Base-by-base conservation (phyloP, 2,113 vertebrate genomes). In the Pelobates fuscus region DNA sequence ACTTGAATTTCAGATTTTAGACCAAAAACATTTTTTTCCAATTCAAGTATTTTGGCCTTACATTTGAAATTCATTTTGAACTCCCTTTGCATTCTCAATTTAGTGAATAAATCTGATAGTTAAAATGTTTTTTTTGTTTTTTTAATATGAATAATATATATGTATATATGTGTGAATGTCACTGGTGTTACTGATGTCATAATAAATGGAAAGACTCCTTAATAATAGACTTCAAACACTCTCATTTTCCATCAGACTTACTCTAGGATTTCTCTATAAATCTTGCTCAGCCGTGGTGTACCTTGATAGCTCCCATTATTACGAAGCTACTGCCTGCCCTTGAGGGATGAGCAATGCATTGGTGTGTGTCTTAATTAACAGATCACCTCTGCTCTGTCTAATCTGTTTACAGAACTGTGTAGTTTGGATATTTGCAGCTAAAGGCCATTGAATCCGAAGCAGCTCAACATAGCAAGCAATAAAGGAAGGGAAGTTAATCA, bases 171-270 rank as follows among this genome's bases (percentile, higher is more conserved):
- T n/a, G n/a, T n/a, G n/a, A n/a, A n/a, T n/a, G n/a, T n/a, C n/a
- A n/a, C n/a, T n/a, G 17, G 20, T 55, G 52, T 3, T 6, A 55
- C 52, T 55, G 52, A 23, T 55, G 20, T 20, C 52, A 21, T 20
- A 8, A 20, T 23, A 21, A 55, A 8, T 23, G 52, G 21, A 21
- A 63, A 72, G 59, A 15, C 6, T 52, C 44, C 41, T 63, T 61
- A 25, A 26, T 71, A 62, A 54, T 72, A 27, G 43, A 72, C 70
- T 54, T 52, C n/a, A 71, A 12, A 37, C 58, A n/a, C 55, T 29
- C 58, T 72, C 12, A 44, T 37, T 72, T n/a, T n/a, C 24, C 15
- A 6, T 63, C 52, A 20, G 15, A 32, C 27, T 23, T 54, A 46
- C 20, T 20, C 15, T 20, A 20, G 12, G 37, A 52, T 32, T 71